phyloP scores from a whole-genome alignment of 2,113 vertebrate species.

The Seriola aureovittata region DNA sequence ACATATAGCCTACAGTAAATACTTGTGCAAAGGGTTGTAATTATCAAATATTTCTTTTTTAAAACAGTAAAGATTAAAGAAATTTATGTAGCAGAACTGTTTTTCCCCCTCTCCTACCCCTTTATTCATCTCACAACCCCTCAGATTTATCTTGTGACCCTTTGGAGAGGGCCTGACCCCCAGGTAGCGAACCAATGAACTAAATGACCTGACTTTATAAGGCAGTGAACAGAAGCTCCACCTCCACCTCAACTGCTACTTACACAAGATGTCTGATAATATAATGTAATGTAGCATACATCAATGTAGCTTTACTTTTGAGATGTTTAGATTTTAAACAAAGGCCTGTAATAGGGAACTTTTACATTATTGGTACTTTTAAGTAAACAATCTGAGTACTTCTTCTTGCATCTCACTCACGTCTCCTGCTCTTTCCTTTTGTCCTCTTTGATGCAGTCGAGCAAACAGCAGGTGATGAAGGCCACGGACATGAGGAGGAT shows the following conservation, averaged over 20 bases:
- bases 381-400: neutral
- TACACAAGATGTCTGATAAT: too few relatives aligned
- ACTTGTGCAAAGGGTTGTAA: neutral
- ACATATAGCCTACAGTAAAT: neutral
- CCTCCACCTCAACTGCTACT: too few relatives aligned
- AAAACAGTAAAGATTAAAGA: neutral
- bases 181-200: too few relatives aligned
- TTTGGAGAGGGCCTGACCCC: too few relatives aligned
- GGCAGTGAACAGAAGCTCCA: too few relatives aligned
- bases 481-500: slow-evolving; percentile 93
- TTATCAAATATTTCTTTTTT: neutral
- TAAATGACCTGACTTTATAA: too few relatives aligned
- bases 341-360: neutral
- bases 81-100: neutral
- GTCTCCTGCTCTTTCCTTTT: slow-evolving; percentile 76
- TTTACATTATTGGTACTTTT: neutral
- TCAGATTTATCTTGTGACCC: neutral
- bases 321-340: neutral
- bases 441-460: slow-evolving; percentile 87
- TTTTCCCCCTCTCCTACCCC: neutral
- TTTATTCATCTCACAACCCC: neutral
- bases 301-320: too few relatives aligned
- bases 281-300: neutral
- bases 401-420: slow-evolving; percentile 45
- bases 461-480: slow-evolving; percentile 93